These are phyloP conservation scores for Urophycis tenuis DNA, from an alignment of 2,797 vertebrate species.

Conservation along the genomic window DNA sequence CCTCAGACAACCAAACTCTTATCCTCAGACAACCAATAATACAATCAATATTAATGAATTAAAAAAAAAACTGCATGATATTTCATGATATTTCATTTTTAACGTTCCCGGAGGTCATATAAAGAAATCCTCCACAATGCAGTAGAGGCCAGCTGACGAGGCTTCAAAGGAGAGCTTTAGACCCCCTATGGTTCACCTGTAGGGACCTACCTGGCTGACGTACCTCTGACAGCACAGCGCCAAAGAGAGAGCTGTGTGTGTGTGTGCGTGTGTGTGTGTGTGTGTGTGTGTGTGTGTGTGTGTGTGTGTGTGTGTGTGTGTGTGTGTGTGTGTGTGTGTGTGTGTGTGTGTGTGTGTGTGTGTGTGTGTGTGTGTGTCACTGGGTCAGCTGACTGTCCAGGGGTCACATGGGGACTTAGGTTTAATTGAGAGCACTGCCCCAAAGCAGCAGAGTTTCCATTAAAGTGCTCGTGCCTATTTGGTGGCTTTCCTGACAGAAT, in stretches of 20 bases:
- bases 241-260: too few relatives aligned
- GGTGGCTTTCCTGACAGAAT: background rate
- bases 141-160: too few relatives aligned
- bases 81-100: background rate
- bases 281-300: too few relatives aligned
- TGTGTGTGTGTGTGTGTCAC: constrained; percentile 25
- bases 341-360: background rate
- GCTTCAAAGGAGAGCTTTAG: too few relatives aligned
- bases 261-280: too few relatives aligned
- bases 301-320: too few relatives aligned
- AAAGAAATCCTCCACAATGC: too few relatives aligned
- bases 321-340: background rate
- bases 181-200: background rate
- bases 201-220: too few relatives aligned
- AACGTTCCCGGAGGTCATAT: background rate
- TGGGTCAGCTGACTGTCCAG: constrained; percentile 31
- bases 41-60: background rate
- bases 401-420: constrained; percentile 38
- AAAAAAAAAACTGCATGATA: background rate
- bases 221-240: too few relatives aligned
- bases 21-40: background rate
- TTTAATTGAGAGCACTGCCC: constrained; percentile 15
- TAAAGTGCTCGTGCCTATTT: background rate
- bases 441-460: background rate
- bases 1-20: background rate